These are phyloP conservation scores for Pangasius mekongensis DNA, from an alignment of 2,797 vertebrate genomes.

Conservation along the genomic window DNA sequence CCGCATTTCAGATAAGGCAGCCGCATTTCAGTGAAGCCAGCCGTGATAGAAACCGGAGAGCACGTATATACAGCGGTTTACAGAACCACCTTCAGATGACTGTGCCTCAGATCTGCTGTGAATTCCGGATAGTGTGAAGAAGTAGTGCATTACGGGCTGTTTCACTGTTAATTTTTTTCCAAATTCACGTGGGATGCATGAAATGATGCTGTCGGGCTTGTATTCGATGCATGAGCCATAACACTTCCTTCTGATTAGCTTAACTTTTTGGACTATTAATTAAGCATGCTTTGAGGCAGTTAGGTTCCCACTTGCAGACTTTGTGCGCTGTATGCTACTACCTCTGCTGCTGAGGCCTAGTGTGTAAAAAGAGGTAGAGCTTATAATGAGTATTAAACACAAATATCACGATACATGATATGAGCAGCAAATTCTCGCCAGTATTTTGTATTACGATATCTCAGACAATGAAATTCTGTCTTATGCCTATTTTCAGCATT, in stretches of 20 bases:
- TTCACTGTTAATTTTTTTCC: neutral
- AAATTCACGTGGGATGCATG: neutral
- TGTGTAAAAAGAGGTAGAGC: neutral
- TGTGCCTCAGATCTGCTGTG: neutral
- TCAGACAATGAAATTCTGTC: neutral
- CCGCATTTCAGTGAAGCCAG: neutral
- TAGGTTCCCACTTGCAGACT: neutral
- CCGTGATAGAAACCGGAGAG: neutral
- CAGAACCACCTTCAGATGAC: neutral
- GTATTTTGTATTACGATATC: neutral
- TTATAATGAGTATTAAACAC: neutral
- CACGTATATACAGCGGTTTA: neutral
- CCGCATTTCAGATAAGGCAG: neutral
- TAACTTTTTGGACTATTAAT: neutral
- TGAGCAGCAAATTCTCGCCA: neutral
- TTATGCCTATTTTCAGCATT: neutral
- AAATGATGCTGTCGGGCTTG: neutral
- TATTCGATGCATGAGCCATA: neutral
- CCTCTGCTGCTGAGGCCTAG: neutral
- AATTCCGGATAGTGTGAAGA: neutral
- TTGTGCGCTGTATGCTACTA: neutral
- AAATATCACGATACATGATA: neutral
- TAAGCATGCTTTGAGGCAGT: neutral
- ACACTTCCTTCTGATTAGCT: neutral
- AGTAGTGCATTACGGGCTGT: neutral